Percentiles rank a stretch among this genome's conserved stretches.
phyloP scores from a whole-genome alignment of 2,888 invertebrate species.

The Drosophila eohydei region DNA sequence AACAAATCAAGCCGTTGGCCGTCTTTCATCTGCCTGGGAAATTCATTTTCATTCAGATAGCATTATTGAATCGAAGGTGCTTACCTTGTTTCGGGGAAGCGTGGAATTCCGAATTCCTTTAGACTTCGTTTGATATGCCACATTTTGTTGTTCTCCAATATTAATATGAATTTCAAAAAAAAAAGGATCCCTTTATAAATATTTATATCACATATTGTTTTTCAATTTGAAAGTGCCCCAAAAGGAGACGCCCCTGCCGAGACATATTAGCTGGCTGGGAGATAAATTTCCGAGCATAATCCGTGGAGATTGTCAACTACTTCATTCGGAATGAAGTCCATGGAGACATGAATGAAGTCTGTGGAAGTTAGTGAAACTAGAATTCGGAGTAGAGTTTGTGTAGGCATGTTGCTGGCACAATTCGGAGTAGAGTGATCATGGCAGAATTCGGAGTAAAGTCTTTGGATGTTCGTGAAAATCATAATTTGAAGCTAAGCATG shows the following conservation, averaged over 20 bases:
- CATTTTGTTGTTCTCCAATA: background rate
- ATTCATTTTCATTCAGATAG: constrained; percentile 1
- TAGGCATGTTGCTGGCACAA: background rate
- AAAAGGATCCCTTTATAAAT: background rate
- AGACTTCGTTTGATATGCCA: background rate
- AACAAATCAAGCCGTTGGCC: constrained; percentile 12
- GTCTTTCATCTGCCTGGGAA: constrained; percentile 3
- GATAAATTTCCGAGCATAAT: background rate
- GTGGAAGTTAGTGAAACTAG: background rate
- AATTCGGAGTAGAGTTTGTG: background rate
- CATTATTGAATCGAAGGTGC: background rate
- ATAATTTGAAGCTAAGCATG: too few relatives aligned
- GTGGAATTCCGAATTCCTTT: background rate
- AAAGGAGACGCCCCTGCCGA: background rate
- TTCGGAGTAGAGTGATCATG: background rate
- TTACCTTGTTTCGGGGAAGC: background rate
- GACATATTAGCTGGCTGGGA: background rate
- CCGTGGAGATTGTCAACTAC: background rate
- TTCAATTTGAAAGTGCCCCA: background rate
- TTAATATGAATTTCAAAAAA: background rate
- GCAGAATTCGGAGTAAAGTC: background rate
- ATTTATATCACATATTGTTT: background rate
- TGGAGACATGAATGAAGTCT: background rate
- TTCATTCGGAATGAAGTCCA: background rate
- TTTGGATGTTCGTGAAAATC: too few relatives aligned